Conservation (phyloP, 2,113 vertebrate species). For the Trinectes maculatus region DNA sequence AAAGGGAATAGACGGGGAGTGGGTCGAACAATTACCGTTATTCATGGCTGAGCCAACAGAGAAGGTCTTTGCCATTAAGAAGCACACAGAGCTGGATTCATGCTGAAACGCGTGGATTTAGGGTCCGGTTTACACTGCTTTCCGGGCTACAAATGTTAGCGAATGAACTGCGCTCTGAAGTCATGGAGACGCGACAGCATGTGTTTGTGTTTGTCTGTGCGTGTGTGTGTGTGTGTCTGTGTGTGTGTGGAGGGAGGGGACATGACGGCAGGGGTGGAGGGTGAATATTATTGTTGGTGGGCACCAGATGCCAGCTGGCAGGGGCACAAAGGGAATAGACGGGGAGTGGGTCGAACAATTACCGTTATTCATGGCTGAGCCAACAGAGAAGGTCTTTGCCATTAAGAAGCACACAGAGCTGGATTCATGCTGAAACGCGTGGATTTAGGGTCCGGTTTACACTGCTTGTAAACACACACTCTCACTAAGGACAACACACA, state of each 20-base stretch:
- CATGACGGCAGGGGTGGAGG: slow-evolving; percentile 33
- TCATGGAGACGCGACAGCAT: background rate
- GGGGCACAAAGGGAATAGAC: slow-evolving; percentile 84
- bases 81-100: slow-evolving; percentile 85
- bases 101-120: slow-evolving; percentile 82
- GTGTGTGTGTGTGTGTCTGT: slow-evolving; percentile 5
- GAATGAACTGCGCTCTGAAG: background rate
- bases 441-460: slow-evolving; percentile 76
- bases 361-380: slow-evolving; percentile 93
- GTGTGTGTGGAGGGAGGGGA: slow-evolving; percentile 2
- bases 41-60: slow-evolving; percentile 89
- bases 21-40: slow-evolving; percentile 95
- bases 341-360: slow-evolving; percentile 90
- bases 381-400: slow-evolving; percentile 80
- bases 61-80: slow-evolving; percentile 81
- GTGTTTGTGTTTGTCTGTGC: background rate
- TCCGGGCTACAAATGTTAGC: background rate
- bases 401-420: slow-evolving; percentile 84
- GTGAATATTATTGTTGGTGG: slow-evolving; percentile 66
- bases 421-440: slow-evolving; percentile 84
- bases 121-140: slow-evolving; percentile 59
- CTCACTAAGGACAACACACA: slow-evolving; percentile 1
- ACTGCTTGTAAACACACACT: slow-evolving; percentile 42
- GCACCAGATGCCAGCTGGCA: slow-evolving; percentile 90
- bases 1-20: slow-evolving; percentile 82